Conservation (phyloP, 1,140 invertebrate genomes). For the Drosophila chauvacae region DNA sequence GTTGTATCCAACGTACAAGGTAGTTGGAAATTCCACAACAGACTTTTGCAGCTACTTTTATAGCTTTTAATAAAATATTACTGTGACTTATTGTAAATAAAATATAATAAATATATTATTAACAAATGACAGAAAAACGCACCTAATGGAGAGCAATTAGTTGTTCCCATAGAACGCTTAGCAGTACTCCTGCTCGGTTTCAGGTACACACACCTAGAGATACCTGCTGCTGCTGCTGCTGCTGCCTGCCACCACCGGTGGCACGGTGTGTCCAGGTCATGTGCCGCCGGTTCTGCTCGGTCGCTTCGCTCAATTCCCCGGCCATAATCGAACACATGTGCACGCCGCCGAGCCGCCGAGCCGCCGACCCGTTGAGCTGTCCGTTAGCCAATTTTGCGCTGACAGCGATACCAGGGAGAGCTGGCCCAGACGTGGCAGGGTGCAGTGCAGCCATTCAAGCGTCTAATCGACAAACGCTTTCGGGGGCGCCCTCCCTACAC, state of each 20-base stretch:
- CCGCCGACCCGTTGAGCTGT: constrained; percentile 14
- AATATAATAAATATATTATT: background rate
- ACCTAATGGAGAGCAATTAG: background rate
- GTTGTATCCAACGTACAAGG: no score
- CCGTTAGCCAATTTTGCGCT: constrained; percentile 46
- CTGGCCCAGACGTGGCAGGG: constrained; percentile 9
- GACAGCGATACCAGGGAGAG: constrained; percentile 31
- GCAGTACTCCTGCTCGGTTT: background rate
- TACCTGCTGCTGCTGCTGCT: constrained; percentile 4
- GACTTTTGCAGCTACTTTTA: no score
- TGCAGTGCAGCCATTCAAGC: constrained; percentile 56
- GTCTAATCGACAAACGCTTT: constrained; percentile 58
- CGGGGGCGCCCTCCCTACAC: constrained; percentile 34
- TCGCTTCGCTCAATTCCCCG: constrained; percentile 65
- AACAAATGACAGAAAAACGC: background rate
- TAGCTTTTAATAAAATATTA: no score
- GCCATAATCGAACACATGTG: constrained; percentile 81
- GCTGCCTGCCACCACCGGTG: background rate
- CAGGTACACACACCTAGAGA: background rate
- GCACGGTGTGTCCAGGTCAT: constrained; percentile 27
- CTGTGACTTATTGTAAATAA: no score
- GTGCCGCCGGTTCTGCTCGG: constrained; percentile 70
- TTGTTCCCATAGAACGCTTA: background rate
- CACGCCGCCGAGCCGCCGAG: constrained; percentile 22
- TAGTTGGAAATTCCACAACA: no score